Base-by-base conservation (phyloP, 2,888 invertebrate species). In the Heliconius hortense region DNA sequence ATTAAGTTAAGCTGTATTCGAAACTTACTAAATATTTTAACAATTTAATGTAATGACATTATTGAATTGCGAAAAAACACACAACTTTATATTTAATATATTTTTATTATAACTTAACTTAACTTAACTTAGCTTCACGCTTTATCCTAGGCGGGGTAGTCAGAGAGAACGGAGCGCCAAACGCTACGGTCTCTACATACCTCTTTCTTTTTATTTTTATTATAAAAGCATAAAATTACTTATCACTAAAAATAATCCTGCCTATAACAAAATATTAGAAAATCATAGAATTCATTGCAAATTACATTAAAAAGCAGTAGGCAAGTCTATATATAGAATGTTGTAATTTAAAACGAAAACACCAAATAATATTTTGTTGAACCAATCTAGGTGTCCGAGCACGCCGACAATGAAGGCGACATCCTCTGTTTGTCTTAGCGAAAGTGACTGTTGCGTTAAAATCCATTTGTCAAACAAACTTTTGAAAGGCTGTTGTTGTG, bases 361-460 rank as follows among this genome's bases (percentile, higher is more conserved):
- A 76, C 73, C 80, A 79, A 83, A 86, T 85, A 87, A 85, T 84
- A 82, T 82, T 60, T 75, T 82, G 83, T 85, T 83, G 81, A 82
- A 80, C 81, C 80, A 80, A 80, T 80, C 80, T 81, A 83, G 80
- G 82, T 83, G 82, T 83, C 84, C 83, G 83, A 85, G 79, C 85
- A 81, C 83, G 86, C 86, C 86, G 90, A 88, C 90, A 89, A 90
- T 89, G 84, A 86, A 80, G 83, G 82, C 88, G 88, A 88, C 89
- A 91, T 92, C 91, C 91, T 91, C 86, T 90, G 89, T 91, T 91
- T 91, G 89, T 88, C 83, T 87, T 85, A 86, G 90, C 84, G 90
- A 91, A 90, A 90, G 89, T 84, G 82, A 89, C 88, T 89, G 88
- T 91, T 89, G 85, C 87, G 85, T 83, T 84, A 80, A 81, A 82